Evolutionary conservation across 1,140 invertebrate species (phyloP), one percentile per base, ranked within the genome.

Genomic region (Apocrypta bakeri): DNA sequence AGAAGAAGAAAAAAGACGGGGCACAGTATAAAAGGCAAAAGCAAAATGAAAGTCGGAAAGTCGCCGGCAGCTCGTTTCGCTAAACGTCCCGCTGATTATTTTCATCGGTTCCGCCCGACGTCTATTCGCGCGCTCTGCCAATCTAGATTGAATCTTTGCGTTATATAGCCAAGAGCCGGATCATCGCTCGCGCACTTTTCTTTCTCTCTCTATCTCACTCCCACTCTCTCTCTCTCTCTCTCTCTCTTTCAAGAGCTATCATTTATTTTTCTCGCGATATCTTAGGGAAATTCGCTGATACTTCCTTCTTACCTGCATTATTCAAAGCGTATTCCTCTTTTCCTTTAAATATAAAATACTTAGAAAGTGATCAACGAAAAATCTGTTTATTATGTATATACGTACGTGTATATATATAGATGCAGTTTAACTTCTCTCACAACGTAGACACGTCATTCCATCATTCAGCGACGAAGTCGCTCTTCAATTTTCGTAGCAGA

Each of bases 1-100:
- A n/a, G 56, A 21, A 24, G 24, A 29, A 25, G 24, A 8, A 12
- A 8, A 25, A 27, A 25, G 63, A 7, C 24, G 63, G 73, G 17
- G 48, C 27, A 27, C 27, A 6, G 40, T 42, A 29, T 74, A 74
- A 75, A 75, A 75, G 17, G 64, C 33, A 68, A 27, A 9, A 27
- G 61, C n/a, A 48, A 79, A 79, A 79, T 61, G 68, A 79, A 78
- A 79, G 68, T 71, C 68, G 68, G 68, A 79, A 78, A 79, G 68
- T 71, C 78, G 68, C 37, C 24, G 42, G 25, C 48, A 68, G 64
- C 48, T 79, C 78, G 29, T 79, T 79, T 61, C 42, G 42, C n/a
- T 80, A 80, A 80, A 80, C 79, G 56, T 73, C 24, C 61, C 33
- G 8, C 37, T 73, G 71, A 81, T 81, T 81, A 81, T 81, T 81